Evolutionary conservation across 1,140 invertebrate species (phyloP).

Genomic region (Eubasilissa regina): DNA sequence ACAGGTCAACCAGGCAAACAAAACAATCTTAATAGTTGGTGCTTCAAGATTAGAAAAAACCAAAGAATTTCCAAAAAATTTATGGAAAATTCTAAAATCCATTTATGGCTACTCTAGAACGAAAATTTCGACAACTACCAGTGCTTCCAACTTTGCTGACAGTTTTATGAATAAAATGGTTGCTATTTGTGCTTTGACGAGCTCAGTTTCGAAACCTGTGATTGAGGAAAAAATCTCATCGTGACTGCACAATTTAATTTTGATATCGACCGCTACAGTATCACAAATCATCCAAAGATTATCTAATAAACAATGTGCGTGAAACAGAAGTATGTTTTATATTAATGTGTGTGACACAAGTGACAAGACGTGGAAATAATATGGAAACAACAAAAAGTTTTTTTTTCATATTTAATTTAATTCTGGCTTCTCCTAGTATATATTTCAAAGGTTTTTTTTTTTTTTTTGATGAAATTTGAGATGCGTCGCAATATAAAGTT

Average conservation of each 20-base stretch:
- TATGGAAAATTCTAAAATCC: neutral
- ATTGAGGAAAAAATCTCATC: no score
- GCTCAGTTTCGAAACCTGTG: neutral
- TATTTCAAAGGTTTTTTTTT: no score
- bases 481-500: no score
- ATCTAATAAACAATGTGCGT: neutral
- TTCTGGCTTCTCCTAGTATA: no score
- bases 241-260: neutral
- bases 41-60: neutral
- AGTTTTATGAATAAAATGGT: neutral
- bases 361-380: no score
- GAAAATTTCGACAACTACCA: neutral
- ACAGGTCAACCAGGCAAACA: neutral
- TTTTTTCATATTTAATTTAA: no score
- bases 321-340: no score
- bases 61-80: neutral
- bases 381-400: no score
- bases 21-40: conserved; percentile 2
- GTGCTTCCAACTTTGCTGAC: no score
- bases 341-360: no score
- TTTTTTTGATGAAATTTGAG: no score
- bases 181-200: neutral
- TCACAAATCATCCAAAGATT: neutral
- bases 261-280: neutral
- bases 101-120: neutral